Conservation (phyloP, 2,888 invertebrate genomes). For the Pterobdella sp. region DNA sequence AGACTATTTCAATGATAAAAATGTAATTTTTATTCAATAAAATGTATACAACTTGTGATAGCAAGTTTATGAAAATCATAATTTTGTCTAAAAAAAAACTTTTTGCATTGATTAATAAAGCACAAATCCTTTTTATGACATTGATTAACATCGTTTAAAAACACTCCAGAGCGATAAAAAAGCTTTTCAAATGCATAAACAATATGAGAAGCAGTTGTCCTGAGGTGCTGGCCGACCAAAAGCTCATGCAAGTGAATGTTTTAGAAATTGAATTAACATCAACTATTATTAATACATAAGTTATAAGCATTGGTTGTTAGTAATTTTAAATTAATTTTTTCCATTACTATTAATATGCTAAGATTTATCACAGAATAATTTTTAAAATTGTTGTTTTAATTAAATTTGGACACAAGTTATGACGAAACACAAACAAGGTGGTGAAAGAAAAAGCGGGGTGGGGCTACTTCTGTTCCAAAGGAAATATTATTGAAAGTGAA, state of each 20-base stretch:
- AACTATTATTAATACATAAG: not conserved
- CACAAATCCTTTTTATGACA: not conserved
- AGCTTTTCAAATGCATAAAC: conserved; percentile 3
- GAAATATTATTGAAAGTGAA: not conserved
- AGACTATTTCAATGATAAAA: conserved; percentile 4
- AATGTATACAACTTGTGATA: too few species aligned
- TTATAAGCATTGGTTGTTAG: too few species aligned
- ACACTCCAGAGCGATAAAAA: not conserved
- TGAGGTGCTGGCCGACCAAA: not conserved
- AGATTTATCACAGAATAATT: too few species aligned
- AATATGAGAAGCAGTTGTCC: not conserved
- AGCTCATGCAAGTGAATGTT: not conserved
- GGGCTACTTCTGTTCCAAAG: not conserved
- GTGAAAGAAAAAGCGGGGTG: not conserved
- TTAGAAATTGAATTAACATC: not conserved
- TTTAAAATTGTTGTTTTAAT: not conserved
- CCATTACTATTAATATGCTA: too few species aligned
- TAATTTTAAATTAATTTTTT: too few species aligned
- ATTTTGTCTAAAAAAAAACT: not conserved
- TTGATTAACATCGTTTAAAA: not conserved
- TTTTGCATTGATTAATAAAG: not conserved
- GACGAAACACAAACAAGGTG: not conserved
- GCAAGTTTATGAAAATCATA: too few species aligned
- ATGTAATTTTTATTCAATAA: too few species aligned
- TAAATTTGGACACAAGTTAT: not conserved